phyloP scores from a whole-genome alignment of 30 jellyfish, hydroid and myxozoan genomes.

The Hydractinia echinata region DNA sequence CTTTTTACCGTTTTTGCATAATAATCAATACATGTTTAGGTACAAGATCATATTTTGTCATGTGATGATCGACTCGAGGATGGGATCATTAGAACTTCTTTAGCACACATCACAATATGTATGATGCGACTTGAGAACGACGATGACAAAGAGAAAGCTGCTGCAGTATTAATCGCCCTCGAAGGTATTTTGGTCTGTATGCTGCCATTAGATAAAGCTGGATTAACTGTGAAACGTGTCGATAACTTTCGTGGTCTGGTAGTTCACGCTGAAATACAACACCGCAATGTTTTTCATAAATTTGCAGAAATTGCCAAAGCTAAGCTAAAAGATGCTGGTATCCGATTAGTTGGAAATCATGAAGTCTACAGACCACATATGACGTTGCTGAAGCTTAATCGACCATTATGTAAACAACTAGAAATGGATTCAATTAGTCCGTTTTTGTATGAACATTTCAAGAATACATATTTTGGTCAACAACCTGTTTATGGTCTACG shows the following conservation, averaged over 20 bases:
- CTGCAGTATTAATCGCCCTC: conserved; percentile 42
- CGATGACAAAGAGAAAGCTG: conserved; percentile 57
- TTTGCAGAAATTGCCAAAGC: conserved; percentile 51
- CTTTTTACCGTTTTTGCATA: background rate
- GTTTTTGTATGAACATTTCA: conserved; percentile 33
- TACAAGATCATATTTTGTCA: conserved; percentile 60
- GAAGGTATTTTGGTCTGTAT: conserved; percentile 63
- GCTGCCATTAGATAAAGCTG: conserved; percentile 54
- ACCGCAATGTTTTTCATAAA: conserved; percentile 42
- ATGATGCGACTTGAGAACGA: conserved; percentile 75
- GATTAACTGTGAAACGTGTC: conserved; percentile 33
- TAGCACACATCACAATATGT: conserved; percentile 80
- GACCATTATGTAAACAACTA: conserved; percentile 62
- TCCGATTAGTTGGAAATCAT: conserved; percentile 64
- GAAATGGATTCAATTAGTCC: conserved; percentile 43
- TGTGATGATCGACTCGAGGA: conserved; percentile 69
- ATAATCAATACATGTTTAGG: conserved; percentile 35
- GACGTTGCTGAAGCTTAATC: conserved; percentile 67
- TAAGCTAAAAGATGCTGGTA: conserved; percentile 78
- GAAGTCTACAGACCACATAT: conserved; percentile 79
- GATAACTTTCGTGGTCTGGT: conserved; percentile 80
- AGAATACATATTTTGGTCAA: conserved; percentile 56
- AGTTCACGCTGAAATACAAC: conserved; percentile 57
- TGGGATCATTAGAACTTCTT: conserved; percentile 43
- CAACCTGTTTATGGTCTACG: conserved; percentile 45